Conservation (phyloP, 2,797 vertebrate species). For the Coregonus ussuriensis region DNA sequence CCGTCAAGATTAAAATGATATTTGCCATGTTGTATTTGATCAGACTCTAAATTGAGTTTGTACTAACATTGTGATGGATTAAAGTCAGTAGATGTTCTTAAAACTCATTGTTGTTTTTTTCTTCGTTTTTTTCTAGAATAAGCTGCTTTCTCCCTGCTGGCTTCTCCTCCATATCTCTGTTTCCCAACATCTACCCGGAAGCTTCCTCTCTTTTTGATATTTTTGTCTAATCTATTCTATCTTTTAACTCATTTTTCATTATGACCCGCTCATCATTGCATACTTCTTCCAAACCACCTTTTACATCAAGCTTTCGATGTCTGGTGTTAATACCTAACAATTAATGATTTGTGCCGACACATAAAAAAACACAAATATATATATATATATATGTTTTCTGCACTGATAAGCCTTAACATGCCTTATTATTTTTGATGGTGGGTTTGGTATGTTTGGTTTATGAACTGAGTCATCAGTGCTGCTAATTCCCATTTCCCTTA, state of each 20-base stretch:
- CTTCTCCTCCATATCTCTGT: slow-evolving; percentile 1
- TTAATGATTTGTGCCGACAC: neutral
- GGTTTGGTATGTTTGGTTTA: neutral
- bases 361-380: neutral
- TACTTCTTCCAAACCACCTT: neutral
- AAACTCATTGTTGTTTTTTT: neutral
- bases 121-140: neutral
- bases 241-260: neutral
- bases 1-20: neutral
- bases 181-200: slow-evolving; percentile 3
- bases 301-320: neutral
- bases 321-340: neutral
- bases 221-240: neutral
- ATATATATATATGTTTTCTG: no score
- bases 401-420: no score
- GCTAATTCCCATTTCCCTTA: neutral
- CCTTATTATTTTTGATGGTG: neutral
- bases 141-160: neutral
- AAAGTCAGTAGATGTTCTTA: neutral
- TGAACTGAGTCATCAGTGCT: neutral
- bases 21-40: neutral
- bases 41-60: neutral
- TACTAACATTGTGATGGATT: neutral
- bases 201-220: slow-evolving; percentile 21
- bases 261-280: neutral